These are phyloP conservation scores for Meteorus sp. DNA, from an alignment of 1,140 invertebrate species.

Conservation along the genomic window DNA sequence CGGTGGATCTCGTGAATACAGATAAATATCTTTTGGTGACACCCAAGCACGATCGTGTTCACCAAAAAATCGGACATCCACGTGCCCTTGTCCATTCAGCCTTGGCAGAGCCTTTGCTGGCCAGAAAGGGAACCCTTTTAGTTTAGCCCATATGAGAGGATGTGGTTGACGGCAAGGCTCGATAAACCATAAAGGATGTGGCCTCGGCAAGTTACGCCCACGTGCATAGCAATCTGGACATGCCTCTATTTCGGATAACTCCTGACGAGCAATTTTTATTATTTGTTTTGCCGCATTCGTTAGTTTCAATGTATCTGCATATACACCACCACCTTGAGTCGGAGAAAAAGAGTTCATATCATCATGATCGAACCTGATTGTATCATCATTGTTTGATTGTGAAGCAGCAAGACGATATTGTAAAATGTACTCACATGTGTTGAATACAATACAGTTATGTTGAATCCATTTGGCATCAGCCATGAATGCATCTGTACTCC, in stretches of 20 bases:
- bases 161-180: slow-evolving; percentile 89
- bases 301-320: slow-evolving; percentile 73
- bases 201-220: slow-evolving; percentile 74
- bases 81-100: slow-evolving; percentile 68
- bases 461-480: slow-evolving; percentile 91
- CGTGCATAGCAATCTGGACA: slow-evolving; percentile 86
- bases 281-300: slow-evolving; percentile 77
- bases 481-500: slow-evolving; percentile 86
- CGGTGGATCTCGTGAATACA: slow-evolving; percentile 73
- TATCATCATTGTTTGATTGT: slow-evolving; percentile 8
- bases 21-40: slow-evolving; percentile 77
- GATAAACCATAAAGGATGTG: slow-evolving; percentile 83
- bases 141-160: slow-evolving; percentile 86
- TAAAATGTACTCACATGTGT: slow-evolving; percentile 78
- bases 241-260: slow-evolving; percentile 90
- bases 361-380: background rate
- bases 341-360: slow-evolving; percentile 9
- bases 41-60: slow-evolving; percentile 93
- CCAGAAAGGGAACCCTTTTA: slow-evolving; percentile 95
- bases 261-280: slow-evolving; percentile 80
- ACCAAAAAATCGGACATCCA: slow-evolving; percentile 93
- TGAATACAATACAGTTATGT: slow-evolving; percentile 88
- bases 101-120: slow-evolving; percentile 88
- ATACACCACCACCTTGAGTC: slow-evolving; percentile 47
- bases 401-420: too few species aligned